Percentiles rank a stretch among this genome's conserved stretches.
phyloP scores from a whole-genome alignment of 2,113 vertebrate species.

The Macrotis lagotis region DNA sequence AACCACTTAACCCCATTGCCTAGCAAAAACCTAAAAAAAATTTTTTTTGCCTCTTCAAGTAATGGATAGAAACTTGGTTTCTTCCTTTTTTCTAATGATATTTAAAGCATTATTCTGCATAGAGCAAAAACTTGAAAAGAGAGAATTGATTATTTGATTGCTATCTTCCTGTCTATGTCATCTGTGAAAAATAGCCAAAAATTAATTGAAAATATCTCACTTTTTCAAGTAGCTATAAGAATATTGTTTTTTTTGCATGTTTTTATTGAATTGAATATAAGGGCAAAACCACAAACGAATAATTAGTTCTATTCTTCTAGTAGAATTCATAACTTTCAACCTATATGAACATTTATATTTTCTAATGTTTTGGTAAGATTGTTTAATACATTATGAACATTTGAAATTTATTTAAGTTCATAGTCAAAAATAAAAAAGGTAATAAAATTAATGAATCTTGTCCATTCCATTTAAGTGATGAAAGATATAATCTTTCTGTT shows the following conservation, averaged over 20 bases:
- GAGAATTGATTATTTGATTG: neutral
- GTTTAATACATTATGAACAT: neutral
- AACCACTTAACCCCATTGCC: too few species aligned
- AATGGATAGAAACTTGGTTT: neutral
- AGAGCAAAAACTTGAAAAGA: neutral
- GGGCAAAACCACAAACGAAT: neutral
- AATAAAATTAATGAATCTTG: slow-evolving; percentile 22
- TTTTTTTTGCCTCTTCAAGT: neutral
- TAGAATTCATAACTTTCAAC: neutral
- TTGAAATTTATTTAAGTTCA: slow-evolving; percentile 13
- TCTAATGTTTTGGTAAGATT: slow-evolving; percentile 20
- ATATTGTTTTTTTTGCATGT: too few species aligned
- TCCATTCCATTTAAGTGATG: slow-evolving; percentile 25
- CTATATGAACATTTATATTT: neutral
- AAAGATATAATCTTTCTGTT: slow-evolving; percentile 38
- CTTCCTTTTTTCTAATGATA: neutral
- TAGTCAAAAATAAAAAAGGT: neutral
- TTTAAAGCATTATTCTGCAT: neutral
- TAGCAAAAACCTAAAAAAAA: too few species aligned
- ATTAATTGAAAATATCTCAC: neutral
- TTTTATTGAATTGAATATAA: slow-evolving; percentile 22
- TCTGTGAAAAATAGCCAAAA: neutral
- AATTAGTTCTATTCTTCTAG: neutral
- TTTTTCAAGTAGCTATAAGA: neutral
- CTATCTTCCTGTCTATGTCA: neutral